A percentile compares a stretch with the other conserved stretches of the same genome.
These are phyloP conservation scores for Actenoides lindsayi DNA, from an alignment of 2,113 vertebrate genomes.

Conservation along the genomic window DNA sequence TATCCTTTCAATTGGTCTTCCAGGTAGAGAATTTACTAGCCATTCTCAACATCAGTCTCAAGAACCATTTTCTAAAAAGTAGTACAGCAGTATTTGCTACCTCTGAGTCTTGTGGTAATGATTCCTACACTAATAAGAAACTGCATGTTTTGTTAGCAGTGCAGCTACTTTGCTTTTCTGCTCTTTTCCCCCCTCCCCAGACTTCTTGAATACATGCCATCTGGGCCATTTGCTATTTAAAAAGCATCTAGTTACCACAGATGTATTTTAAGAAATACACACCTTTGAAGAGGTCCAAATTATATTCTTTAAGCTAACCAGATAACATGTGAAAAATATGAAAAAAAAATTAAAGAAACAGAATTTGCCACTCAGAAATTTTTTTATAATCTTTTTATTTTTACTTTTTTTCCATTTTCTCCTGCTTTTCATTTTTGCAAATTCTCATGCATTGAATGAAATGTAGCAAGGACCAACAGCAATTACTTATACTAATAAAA, in stretches of 20 bases:
- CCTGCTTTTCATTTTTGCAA: neutral
- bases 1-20: neutral
- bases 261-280: neutral
- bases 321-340: neutral
- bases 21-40: neutral
- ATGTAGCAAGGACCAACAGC: slow-evolving; percentile 36
- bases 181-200: neutral
- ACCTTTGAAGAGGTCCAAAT: neutral
- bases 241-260: neutral
- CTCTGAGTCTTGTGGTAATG: neutral
- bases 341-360: neutral
- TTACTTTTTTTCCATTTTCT: neutral
- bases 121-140: neutral
- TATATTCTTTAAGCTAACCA: neutral
- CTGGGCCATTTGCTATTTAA: neutral
- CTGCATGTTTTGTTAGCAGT: neutral
- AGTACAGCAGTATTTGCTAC: neutral
- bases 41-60: neutral
- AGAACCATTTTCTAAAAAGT: neutral
- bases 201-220: neutral
- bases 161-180: neutral
- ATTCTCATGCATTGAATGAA: neutral
- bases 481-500: slow-evolving; percentile 9
- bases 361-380: neutral
- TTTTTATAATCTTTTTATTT: neutral